Conservation (phyloP, 2,888 invertebrate species). For the Ophion slaviceki region DNA sequence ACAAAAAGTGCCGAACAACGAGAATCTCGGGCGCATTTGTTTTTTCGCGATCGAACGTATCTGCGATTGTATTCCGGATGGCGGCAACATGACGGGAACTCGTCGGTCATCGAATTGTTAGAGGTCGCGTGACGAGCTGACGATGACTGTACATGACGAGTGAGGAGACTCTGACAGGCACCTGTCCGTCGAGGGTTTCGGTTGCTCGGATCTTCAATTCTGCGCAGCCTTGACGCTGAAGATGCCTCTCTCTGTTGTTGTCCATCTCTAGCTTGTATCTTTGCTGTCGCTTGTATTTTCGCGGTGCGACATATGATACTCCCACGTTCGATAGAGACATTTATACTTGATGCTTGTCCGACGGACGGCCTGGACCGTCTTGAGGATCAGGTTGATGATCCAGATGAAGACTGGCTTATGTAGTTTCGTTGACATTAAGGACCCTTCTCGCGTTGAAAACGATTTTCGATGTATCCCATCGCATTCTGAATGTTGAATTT, state of each 20-base stretch:
- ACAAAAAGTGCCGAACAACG: neutral
- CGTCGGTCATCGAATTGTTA: neutral
- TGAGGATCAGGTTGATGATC: neutral
- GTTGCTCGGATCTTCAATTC: neutral
- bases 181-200: neutral
- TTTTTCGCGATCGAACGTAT: conserved; percentile 19
- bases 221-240: neutral
- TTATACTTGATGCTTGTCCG: too few species aligned
- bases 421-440: neutral
- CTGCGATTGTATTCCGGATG: neutral
- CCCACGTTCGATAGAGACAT: neutral
- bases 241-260: neutral
- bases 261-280: neutral
- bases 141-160: neutral
- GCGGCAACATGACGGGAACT: neutral
- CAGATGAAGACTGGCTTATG: neutral
- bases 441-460: too few species aligned
- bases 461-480: too few species aligned
- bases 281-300: neutral
- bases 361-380: neutral
- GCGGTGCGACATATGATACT: neutral
- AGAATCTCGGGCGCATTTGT: neutral
- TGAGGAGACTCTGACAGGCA: neutral
- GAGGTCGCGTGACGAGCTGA: neutral
- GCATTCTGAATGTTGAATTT: too few species aligned